Evolutionary conservation across 2,797 vertebrate species (phyloP).

Genomic region (Tinamus major): DNA sequence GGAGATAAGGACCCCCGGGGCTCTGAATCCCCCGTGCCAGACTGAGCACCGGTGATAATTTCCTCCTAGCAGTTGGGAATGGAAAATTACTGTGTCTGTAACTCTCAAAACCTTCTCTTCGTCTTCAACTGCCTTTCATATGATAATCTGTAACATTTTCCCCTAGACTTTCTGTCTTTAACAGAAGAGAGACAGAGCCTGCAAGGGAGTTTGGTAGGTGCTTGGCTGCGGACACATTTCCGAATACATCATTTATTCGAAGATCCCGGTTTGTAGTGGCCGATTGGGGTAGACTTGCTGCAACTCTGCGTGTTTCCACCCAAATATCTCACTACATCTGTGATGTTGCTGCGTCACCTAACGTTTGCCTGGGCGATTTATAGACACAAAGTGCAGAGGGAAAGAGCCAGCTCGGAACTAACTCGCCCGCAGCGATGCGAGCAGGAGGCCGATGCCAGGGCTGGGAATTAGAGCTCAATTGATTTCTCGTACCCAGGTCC

Average conservation of each 20-base stretch:
- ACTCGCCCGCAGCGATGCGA: slow-evolving; percentile 35
- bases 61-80: neutral
- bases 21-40: neutral
- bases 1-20: slow-evolving; percentile 56
- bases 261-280: neutral
- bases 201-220: neutral
- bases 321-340: slow-evolving; percentile 14
- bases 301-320: neutral
- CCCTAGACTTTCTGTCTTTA: neutral
- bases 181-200: slow-evolving; percentile 19
- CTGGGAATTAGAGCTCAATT: slow-evolving; percentile 52
- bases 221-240: neutral
- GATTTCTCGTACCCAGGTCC: slow-evolving; percentile 50
- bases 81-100: neutral
- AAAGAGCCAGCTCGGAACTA: neutral
- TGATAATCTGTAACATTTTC: slow-evolving; percentile 4
- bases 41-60: slow-evolving; percentile 56
- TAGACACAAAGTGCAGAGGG: neutral
- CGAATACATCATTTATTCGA: neutral
- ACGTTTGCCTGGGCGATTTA: neutral
- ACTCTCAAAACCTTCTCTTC: slow-evolving; percentile 11
- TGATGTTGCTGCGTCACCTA: slow-evolving; percentile 53
- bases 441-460: neutral
- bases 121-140: slow-evolving; percentile 33
- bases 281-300: neutral